Evolutionary conservation across 2,888 invertebrate genomes (phyloP), one percentile per base, ranked within the genome.

Genomic region (Melanostoma mellinum): DNA sequence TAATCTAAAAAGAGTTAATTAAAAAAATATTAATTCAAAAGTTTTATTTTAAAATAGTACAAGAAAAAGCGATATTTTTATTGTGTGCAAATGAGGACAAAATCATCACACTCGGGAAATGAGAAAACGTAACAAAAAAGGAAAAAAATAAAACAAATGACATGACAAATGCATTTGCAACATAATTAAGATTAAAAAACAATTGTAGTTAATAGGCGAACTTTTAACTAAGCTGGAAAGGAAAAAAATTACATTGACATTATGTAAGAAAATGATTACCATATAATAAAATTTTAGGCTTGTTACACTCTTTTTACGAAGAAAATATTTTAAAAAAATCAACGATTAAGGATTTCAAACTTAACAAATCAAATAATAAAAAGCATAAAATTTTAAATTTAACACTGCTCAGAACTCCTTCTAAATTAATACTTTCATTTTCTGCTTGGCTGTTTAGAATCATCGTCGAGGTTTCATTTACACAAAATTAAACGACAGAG

Each of bases 1-100:
- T 90, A 91, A 86, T 89, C 90, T 90, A 86, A 86, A 86, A 85
- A 56, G 33, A 4, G 33, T 8, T 60, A 9, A 60, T 35, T 6
- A 60, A 52, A 42, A 53, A 50, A 2, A 10, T 20, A 6, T 46
- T 36, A n/a, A 36, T 8, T 35, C 20, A 9, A 4, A 20, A 10
- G 2, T 32, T 46, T 42, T 4, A 35, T 10, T 44, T 69, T 46
- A 20, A 9, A 60, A 42, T 20, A 36, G 53, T 50, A 52, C 8
- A 58, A 38, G n/a, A 63, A 63, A 74, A 71, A 85, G 72, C 78
- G 10, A 58, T 35, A 36, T 58, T 60, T 53, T 55, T 73, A 33
- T 53, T 40, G 38, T 72, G 73, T 69, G 82, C 82, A 82, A 82
- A 82, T 73, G 56, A 82, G 69, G 58, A 78, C 0, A 82, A 74